Evolutionary conservation across 2,113 vertebrate genomes (phyloP).

Genomic region (Dasyprocta punctata): DNA sequence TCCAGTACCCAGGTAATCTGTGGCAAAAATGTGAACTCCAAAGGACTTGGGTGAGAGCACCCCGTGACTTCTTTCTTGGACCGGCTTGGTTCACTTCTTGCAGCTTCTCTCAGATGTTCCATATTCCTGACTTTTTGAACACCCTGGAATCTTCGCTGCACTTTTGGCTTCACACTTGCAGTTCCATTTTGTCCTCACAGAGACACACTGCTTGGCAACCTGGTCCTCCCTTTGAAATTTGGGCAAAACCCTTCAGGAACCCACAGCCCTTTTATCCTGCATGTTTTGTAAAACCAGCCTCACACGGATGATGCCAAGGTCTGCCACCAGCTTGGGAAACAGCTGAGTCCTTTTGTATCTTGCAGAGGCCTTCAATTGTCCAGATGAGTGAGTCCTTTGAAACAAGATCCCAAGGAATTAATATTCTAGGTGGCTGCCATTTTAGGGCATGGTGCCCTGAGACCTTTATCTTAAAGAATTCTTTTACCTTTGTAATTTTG

Average conservation of each 20-base stretch:
- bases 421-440: background rate
- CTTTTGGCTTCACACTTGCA: background rate
- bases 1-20: background rate
- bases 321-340: background rate
- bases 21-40: background rate
- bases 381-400: background rate
- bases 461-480: background rate
- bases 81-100: background rate
- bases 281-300: background rate
- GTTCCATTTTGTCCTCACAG: too few relatives aligned
- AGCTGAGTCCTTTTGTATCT: background rate
- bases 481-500: background rate
- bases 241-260: background rate
- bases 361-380: background rate
- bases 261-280: background rate
- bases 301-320: background rate
- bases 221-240: background rate
- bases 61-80: background rate
- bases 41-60: background rate
- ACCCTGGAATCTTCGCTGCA: too few relatives aligned
- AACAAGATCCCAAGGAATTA: background rate
- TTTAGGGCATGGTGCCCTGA: background rate
- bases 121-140: background rate
- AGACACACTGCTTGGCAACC: background rate
- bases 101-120: background rate